Percentiles rank a stretch among this genome's conserved stretches.
These are phyloP conservation scores for Dastarcus helophoroides DNA, from an alignment of 2,888 invertebrate species.

Conservation along the genomic window DNA sequence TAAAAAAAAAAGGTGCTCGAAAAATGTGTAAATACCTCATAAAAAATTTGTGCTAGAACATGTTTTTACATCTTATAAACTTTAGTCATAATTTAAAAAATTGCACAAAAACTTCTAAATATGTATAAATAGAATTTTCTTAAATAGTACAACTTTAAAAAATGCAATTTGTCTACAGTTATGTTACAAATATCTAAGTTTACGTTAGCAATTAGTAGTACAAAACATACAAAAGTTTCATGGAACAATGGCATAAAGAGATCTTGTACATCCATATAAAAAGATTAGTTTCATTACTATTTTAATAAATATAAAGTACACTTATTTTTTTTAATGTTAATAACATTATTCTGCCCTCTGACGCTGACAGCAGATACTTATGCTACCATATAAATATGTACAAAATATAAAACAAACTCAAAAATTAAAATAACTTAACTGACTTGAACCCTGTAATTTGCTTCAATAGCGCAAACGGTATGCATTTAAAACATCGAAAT, in stretches of 20 bases:
- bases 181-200: too few relatives aligned
- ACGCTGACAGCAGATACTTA: slow-evolving; percentile 5
- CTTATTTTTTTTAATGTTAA: slow-evolving; percentile 4
- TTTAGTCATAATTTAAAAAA: slow-evolving; percentile 14
- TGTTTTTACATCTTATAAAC: too few relatives aligned
- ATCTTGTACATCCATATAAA: slow-evolving; percentile 27
- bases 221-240: slow-evolving; percentile 27
- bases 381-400: slow-evolving; percentile 21
- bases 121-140: slow-evolving; percentile 3
- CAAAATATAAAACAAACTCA: slow-evolving; percentile 16
- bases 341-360: slow-evolving; percentile 1
- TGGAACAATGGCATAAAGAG: slow-evolving; percentile 34
- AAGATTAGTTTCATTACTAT: slow-evolving; percentile 11
- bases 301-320: slow-evolving; percentile 10
- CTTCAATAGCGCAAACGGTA: too few relatives aligned
- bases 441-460: slow-evolving; percentile 27
- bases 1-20: too few relatives aligned
- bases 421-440: slow-evolving; percentile 22
- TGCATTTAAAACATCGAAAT: too few relatives aligned
- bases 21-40: too few relatives aligned
- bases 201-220: slow-evolving; percentile 17
- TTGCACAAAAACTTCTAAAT: slow-evolving; percentile 16
- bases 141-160: slow-evolving; percentile 2
- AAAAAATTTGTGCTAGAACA: too few relatives aligned
- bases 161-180: slow-evolving; percentile 14